Base-by-base conservation (phyloP, 2,797 vertebrate genomes). In the Smutsia gigantea region DNA sequence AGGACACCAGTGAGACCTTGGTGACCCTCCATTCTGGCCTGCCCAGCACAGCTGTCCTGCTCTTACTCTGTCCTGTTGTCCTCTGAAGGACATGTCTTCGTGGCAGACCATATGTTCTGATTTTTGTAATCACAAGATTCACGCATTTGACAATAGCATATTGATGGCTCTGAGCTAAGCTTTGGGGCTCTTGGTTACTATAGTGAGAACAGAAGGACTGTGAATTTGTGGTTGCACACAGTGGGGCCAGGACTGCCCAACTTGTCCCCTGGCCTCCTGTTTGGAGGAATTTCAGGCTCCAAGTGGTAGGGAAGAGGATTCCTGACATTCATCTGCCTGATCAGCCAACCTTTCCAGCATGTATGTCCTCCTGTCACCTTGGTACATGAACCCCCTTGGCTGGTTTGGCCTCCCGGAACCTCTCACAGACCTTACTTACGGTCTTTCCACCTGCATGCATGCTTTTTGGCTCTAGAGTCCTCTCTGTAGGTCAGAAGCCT, bases 61-160 rank as follows among this genome's bases (percentile, higher is more conserved):
- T 71, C 63, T 63, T 46, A 46, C 23, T 57, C n/a, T 29, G 29
- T 42, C 53, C 75, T 87, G 0, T 37, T 82, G 29, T 74, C 53
- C 72, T 59, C 55, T 74, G 66, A 90, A 96, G 69, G 57, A 25
- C 29, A 2, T 0, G 6, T 46, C 61, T 74, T 64, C 63, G 87
- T 42, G 78, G 64, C 34, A 49, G 61, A 71, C 51, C 42, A 3
- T 42, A 11, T 13, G 25, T 29, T 25, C 55, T 72, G 13, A 19
- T 2, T 90, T 95, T 85, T 66, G 66, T 69, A 53, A 72, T 64
- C 14, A 5, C 6, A 87, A 93, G 82, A 21, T 11, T 79, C 71
- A 68, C 31, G 31, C 34, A 14, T 51, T 69, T 0, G 2, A 42
- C 57, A 46, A 0, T 66, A 23, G 37, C 11, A 0, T 2, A 11